Percentiles rank a stretch among this genome's conserved stretches.
Conservation (phyloP, 2,797 vertebrate species). For the Anguilla anguilla region DNA sequence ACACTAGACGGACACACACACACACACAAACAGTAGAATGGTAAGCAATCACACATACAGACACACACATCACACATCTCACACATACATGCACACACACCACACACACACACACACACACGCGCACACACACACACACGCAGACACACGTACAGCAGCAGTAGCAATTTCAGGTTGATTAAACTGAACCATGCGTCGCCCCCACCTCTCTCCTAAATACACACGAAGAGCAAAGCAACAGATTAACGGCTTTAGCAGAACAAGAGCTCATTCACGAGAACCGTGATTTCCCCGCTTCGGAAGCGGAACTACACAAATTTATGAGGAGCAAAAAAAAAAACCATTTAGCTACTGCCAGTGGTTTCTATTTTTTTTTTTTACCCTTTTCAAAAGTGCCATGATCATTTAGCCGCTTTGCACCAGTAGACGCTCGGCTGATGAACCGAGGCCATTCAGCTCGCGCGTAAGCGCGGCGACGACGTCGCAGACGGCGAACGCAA, state of each 20-base stretch:
- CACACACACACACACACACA: too few relatives aligned
- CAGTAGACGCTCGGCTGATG: neutral
- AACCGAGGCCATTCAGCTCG: neutral
- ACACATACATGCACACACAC: too few relatives aligned
- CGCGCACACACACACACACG: constrained; percentile 23
- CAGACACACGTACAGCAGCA: constrained; percentile 12
- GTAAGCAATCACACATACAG: too few relatives aligned
- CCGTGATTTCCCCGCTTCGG: neutral
- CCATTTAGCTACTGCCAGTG: neutral
- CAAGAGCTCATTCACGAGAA: neutral
- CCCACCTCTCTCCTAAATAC: neutral
- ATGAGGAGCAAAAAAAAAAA: neutral
- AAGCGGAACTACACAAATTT: constrained; percentile 17
- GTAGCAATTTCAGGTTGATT: neutral
- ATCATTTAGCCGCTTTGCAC: constrained; percentile 2
- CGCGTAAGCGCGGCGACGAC: too few relatives aligned
- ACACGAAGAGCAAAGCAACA: neutral
- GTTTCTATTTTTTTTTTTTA: neutral
- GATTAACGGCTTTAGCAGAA: neutral
- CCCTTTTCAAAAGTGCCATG: neutral
- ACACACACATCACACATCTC: too few relatives aligned
- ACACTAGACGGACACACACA: neutral
- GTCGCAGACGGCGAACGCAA: neutral
- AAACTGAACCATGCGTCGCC: neutral
- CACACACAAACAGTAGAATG: too few relatives aligned